A percentile compares a stretch with the other conserved stretches of the same genome.
phyloP scores from a whole-genome alignment of 2,888 invertebrate genomes.

The Cheilosia urbana region DNA sequence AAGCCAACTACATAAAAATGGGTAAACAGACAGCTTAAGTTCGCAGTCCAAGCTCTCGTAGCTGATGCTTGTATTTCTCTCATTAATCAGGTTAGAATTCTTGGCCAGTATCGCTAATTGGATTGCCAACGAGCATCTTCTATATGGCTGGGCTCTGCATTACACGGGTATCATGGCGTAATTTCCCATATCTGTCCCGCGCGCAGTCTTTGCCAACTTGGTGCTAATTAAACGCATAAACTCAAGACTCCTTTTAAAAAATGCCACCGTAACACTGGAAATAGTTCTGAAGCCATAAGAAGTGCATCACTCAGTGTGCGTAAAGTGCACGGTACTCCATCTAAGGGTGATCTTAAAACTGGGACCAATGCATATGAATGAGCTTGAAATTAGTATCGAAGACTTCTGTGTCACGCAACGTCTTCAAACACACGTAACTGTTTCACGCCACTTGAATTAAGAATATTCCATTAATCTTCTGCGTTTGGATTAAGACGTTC shows the following conservation, averaged over 20 bases:
- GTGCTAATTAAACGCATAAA: constrained; percentile 63
- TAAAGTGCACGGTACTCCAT: background rate
- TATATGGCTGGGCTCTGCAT: background rate
- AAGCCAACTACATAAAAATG: background rate
- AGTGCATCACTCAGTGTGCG: constrained; percentile 1
- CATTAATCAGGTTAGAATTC: constrained; percentile 18
- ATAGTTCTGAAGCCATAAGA: constrained; percentile 13
- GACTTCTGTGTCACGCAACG: too few species aligned
- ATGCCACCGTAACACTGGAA: background rate
- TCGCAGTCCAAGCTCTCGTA: background rate
- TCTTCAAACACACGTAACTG: too few species aligned
- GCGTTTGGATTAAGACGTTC: background rate
- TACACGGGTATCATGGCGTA: background rate
- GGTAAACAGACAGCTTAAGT: background rate
- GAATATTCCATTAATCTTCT: background rate
- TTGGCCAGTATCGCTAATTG: constrained; percentile 3
- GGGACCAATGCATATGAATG: background rate
- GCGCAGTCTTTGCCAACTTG: constrained; percentile 2
- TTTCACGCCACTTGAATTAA: background rate
- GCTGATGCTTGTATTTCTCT: background rate
- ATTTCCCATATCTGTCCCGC: constrained; percentile 40
- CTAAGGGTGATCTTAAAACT: constrained; percentile 20
- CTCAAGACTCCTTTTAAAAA: constrained; percentile 59
- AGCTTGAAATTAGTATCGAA: background rate
- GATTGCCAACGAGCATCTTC: constrained; percentile 4